These are phyloP conservation scores for Trichogramma pretiosum DNA, from an alignment of 1,140 invertebrate species.

Conservation along the genomic window DNA sequence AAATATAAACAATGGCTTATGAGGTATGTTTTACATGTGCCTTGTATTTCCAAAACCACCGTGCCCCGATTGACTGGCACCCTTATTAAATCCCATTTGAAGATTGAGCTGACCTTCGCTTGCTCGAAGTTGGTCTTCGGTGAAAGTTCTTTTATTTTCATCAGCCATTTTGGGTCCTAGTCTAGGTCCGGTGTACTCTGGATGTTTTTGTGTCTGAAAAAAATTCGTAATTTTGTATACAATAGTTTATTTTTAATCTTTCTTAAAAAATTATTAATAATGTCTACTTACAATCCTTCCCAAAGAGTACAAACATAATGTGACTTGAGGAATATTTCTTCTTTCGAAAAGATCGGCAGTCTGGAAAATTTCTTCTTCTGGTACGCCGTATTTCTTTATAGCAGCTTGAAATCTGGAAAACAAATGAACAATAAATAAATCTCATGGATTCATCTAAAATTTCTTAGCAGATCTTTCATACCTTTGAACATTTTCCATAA, in stretches of 20 bases:
- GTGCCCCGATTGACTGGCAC: conserved; percentile 74
- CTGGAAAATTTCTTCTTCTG: conserved; percentile 96
- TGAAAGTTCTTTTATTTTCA: conserved; percentile 86
- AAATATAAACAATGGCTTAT: too few species aligned
- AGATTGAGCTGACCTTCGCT: conserved; percentile 84
- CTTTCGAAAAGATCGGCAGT: conserved; percentile 95
- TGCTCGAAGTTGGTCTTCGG: conserved; percentile 87
- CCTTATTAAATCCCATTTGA: conserved; percentile 96
- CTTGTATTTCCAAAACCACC: conserved; percentile 92
- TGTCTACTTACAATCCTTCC: conserved; percentile 83
- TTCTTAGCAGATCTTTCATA: conserved; percentile 20
- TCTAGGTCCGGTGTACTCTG: conserved; percentile 80
- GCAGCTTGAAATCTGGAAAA: conserved; percentile 80
- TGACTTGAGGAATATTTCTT: conserved; percentile 93
- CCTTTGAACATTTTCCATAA: conserved; percentile 98
- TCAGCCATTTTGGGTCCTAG: conserved; percentile 93
- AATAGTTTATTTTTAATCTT: conserved; percentile 9
- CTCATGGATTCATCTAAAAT: not conserved
- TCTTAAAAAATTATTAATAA: conserved; percentile 4
- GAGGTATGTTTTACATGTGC: conserved; percentile 80
- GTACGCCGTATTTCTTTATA: conserved; percentile 87
- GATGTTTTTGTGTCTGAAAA: conserved; percentile 81
- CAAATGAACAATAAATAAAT: not conserved
- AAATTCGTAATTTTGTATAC: not conserved
- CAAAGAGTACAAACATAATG: conserved; percentile 78